Conservation (phyloP, 2,888 invertebrate genomes). For the Diaphora mendica region DNA sequence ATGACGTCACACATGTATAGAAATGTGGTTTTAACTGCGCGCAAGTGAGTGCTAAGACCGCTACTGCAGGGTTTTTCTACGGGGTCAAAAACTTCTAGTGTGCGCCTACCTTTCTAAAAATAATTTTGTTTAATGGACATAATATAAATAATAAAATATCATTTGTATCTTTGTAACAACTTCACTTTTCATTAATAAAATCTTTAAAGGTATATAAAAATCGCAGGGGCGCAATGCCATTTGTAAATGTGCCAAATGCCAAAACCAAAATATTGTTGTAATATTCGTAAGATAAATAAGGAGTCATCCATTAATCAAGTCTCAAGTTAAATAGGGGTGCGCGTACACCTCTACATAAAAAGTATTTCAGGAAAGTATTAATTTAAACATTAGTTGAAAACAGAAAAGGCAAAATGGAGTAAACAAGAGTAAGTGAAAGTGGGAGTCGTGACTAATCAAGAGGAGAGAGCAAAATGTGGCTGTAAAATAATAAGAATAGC, state of each 20-base stretch:
- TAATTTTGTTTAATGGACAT: background rate
- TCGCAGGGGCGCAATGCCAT: background rate
- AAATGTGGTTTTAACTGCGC: background rate
- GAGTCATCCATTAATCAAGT: background rate
- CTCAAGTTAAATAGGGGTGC: background rate
- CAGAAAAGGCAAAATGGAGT: too few species aligned
- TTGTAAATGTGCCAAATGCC: too few species aligned
- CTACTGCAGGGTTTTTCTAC: background rate
- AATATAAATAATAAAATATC: background rate
- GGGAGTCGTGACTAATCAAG: too few species aligned
- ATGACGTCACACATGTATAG: background rate
- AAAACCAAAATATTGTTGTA: constrained; percentile 1
- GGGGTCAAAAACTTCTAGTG: background rate
- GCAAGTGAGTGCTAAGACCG: background rate
- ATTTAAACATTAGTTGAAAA: background rate
- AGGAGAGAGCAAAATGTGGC: too few species aligned
- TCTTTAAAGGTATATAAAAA: too few species aligned
- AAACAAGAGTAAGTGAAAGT: too few species aligned
- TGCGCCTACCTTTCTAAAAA: background rate
- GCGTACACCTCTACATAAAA: background rate
- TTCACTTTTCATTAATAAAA: background rate
- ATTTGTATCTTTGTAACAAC: background rate
- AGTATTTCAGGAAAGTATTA: background rate
- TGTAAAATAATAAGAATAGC: background rate
- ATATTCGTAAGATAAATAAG: constrained; percentile 8